Conservation (phyloP, 2,888 invertebrate genomes). For the Psylliodes chrysocephalus region DNA sequence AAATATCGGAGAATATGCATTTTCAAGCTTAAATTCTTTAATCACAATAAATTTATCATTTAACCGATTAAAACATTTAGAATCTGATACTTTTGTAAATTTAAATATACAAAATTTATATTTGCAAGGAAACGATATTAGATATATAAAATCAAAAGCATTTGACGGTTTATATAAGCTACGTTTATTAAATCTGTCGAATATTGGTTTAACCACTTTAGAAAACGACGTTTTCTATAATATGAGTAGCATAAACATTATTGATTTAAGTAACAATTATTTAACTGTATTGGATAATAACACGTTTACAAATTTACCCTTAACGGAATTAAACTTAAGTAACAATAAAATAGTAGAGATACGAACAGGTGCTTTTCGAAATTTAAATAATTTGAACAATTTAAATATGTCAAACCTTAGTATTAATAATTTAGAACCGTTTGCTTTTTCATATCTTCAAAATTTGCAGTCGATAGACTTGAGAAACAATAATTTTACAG, state of each 20-base stretch:
- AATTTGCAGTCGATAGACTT: slow-evolving; percentile 2
- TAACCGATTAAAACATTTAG: slow-evolving; percentile 10
- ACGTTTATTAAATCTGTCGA: slow-evolving; percentile 11
- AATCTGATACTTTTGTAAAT: slow-evolving; percentile 8
- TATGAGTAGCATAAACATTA: neutral
- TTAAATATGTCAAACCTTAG: slow-evolving; percentile 11
- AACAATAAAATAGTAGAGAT: neutral
- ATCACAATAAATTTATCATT: slow-evolving; percentile 13
- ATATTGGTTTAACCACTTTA: slow-evolving; percentile 10
- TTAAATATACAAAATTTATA: slow-evolving; percentile 10
- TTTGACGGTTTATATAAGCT: slow-evolving; percentile 18
- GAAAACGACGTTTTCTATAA: slow-evolving; percentile 21
- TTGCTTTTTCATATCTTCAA: slow-evolving; percentile 3
- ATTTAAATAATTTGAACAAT: neutral
- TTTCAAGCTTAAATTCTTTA: slow-evolving; percentile 3
- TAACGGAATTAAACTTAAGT: neutral
- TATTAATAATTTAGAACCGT: slow-evolving; percentile 5
- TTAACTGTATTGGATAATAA: neutral
- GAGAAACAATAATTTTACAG: slow-evolving; percentile 19
- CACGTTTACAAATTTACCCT: neutral
- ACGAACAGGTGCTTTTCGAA: slow-evolving; percentile 9
- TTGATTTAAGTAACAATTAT: slow-evolving; percentile 16
- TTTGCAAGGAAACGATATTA: slow-evolving; percentile 3
- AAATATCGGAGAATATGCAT: neutral
- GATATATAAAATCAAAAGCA: slow-evolving; percentile 11